Conservation (phyloP, 2,888 invertebrate species). For the Cryptophagus acutangulus region DNA sequence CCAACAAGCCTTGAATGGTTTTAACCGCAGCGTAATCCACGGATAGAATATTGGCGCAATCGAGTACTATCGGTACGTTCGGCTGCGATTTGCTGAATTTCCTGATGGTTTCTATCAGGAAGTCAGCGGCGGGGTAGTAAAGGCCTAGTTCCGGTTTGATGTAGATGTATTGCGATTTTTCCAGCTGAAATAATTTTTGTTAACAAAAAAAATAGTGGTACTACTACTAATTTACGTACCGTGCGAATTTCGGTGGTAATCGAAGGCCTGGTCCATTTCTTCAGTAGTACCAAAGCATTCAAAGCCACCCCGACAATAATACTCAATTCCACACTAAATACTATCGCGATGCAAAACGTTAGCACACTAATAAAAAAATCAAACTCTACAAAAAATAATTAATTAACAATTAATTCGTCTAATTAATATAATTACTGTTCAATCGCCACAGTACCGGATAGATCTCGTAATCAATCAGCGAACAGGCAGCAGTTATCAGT, state of each 20-base stretch:
- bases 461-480: conserved; percentile 64
- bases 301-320: conserved; percentile 66
- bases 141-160: conserved; percentile 63
- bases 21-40: conserved; percentile 66
- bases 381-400: conserved; percentile 36
- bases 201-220: neutral
- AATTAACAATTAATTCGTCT: conserved; percentile 4
- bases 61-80: conserved; percentile 56
- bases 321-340: conserved; percentile 73
- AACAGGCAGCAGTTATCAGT: conserved; percentile 82
- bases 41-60: conserved; percentile 60
- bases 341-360: conserved; percentile 65
- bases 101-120: conserved; percentile 54
- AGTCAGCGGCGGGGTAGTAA: conserved; percentile 67
- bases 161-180: conserved; percentile 52
- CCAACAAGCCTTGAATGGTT: conserved; percentile 55
- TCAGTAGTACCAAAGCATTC: conserved; percentile 61
- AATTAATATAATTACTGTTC: conserved; percentile 47
- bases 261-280: conserved; percentile 62
- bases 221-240: too few species aligned
- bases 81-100: conserved; percentile 47
- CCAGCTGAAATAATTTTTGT: conserved; percentile 1
- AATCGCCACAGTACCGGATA: conserved; percentile 52
- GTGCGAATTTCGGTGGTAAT: conserved; percentile 31
- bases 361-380: conserved; percentile 55